These are phyloP conservation scores for Columba janthina DNA, from an alignment of 2,113 vertebrate genomes.

Conservation along the genomic window DNA sequence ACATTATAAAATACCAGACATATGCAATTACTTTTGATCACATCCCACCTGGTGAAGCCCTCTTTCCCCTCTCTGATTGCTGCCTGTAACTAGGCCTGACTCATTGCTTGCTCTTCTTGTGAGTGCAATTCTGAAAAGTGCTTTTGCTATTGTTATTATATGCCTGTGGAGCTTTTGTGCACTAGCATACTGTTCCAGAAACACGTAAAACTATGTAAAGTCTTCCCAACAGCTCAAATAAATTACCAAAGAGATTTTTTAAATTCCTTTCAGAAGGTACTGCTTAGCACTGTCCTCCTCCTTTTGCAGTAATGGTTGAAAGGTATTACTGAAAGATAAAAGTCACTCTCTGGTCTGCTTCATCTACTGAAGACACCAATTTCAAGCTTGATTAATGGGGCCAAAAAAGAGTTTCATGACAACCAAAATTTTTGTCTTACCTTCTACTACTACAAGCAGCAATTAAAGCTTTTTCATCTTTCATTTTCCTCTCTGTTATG, in stretches of 20 bases:
- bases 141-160: neutral
- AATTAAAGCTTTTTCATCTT: neutral
- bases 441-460: neutral
- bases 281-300: neutral
- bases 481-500: neutral
- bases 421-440: neutral
- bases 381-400: neutral
- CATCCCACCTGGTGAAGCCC: neutral
- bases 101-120: neutral
- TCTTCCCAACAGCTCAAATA: neutral
- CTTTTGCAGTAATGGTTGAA: neutral
- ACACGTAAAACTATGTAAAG: neutral
- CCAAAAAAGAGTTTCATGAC: neutral
- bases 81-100: neutral
- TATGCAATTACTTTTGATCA: neutral
- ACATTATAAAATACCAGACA: neutral
- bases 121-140: neutral
- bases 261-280: conserved; percentile 25
- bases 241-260: conserved; percentile 18
- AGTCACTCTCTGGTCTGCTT: neutral
- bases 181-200: neutral
- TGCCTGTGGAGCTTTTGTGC: neutral
- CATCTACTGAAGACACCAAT: neutral
- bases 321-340: conserved; percentile 23
- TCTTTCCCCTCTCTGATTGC: neutral